Evolutionary conservation across 2,888 invertebrate genomes (phyloP).

Genomic region (Pedicia rivosa): DNA sequence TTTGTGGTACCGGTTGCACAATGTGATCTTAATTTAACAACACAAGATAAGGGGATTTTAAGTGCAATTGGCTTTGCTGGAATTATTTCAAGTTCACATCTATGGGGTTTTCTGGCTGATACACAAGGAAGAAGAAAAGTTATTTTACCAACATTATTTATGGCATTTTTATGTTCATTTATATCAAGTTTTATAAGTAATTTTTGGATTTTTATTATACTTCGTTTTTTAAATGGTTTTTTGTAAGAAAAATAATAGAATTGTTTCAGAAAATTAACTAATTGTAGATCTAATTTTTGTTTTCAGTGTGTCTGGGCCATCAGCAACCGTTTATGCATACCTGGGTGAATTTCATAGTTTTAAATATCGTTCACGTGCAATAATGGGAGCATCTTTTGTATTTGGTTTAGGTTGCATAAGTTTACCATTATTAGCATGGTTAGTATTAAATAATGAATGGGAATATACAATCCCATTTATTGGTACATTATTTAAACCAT

Average conservation of each 20-base stretch:
- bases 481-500: constrained; percentile 21
- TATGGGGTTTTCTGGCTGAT: constrained; percentile 40
- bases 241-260: constrained; percentile 30
- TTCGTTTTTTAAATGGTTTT: constrained; percentile 36
- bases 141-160: constrained; percentile 31
- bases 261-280: no score
- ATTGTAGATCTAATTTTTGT: no score
- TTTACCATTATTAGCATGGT: constrained; percentile 24
- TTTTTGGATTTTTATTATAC: constrained; percentile 32
- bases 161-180: constrained; percentile 32
- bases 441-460: constrained; percentile 24
- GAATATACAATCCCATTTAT: constrained; percentile 18
- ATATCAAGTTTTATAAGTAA: constrained; percentile 32
- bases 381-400: constrained; percentile 24
- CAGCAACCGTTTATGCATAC: constrained; percentile 35
- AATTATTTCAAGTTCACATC: constrained; percentile 35
- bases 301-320: constrained; percentile 29
- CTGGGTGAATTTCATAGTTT: constrained; percentile 36
- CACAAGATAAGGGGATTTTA: constrained; percentile 27
- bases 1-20: constrained; percentile 36
- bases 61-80: constrained; percentile 29
- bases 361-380: constrained; percentile 29
- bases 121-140: constrained; percentile 33
- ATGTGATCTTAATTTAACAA: constrained; percentile 28
- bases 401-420: constrained; percentile 23